A percentile compares a stretch with the other conserved stretches of the same genome.
These are phyloP conservation scores for Myotis daubentonii DNA, from an alignment of 2,797 vertebrate species.

Conservation along the genomic window DNA sequence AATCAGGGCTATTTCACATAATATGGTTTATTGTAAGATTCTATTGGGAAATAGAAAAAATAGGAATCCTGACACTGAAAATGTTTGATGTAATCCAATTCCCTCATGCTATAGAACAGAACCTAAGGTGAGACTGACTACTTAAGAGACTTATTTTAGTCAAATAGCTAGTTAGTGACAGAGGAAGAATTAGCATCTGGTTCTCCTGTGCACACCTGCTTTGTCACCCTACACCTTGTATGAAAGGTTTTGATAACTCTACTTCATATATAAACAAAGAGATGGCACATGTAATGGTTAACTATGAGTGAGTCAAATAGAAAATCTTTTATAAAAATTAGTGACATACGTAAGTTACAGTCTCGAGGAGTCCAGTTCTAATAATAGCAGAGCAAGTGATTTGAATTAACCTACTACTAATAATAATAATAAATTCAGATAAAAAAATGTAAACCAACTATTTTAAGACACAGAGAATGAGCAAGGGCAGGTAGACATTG, in stretches of 20 bases:
- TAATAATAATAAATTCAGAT: conserved; percentile 18
- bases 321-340: conserved; percentile 41
- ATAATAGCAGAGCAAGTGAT: not conserved
- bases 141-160: not conserved
- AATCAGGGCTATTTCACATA: conserved; percentile 13
- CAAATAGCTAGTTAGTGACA: not conserved
- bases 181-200: not conserved
- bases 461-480: not conserved
- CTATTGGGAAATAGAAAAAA: not conserved
- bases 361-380: not conserved
- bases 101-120: not conserved
- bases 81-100: not conserved
- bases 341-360: conserved; percentile 17
- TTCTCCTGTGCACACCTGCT: not conserved
- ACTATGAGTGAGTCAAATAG: conserved; percentile 15
- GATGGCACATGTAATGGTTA: conserved; percentile 22
- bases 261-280: conserved; percentile 44
- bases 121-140: not conserved
- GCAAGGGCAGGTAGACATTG: not conserved
- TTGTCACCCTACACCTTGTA: not conserved
- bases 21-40: not conserved
- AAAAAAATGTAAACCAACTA: not conserved
- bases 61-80: not conserved
- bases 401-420: not conserved
- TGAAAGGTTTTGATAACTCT: conserved; percentile 5